phyloP scores from a whole-genome alignment of 2,113 vertebrate genomes.

The Pangasianodon hypophthalmus region DNA sequence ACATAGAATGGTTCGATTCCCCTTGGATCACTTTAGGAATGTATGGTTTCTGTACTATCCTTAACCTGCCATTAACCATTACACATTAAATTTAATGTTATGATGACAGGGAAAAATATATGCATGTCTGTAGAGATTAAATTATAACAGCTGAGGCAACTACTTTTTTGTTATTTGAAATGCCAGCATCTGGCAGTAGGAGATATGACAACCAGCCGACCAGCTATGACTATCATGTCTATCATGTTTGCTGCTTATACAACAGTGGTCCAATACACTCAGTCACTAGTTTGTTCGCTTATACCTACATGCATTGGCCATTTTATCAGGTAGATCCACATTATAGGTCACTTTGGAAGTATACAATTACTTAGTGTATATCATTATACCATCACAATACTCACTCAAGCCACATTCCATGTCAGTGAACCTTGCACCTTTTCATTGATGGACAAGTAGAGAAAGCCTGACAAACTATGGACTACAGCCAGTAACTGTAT shows the following conservation, averaged over 20 bases:
- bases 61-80: slow-evolving; percentile 4
- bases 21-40: slow-evolving; percentile 37
- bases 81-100: slow-evolving; percentile 25
- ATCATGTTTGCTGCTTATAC: background rate
- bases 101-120: slow-evolving; percentile 15
- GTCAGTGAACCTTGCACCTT: background rate
- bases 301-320: background rate
- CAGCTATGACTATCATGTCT: background rate
- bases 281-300: background rate
- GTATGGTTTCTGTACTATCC: background rate
- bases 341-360: background rate
- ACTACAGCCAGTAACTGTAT: background rate
- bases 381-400: background rate
- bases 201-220: background rate
- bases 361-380: background rate
- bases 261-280: background rate
- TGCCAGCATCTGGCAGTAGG: background rate
- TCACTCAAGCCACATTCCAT: background rate
- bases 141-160: background rate
- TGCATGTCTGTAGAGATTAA: background rate
- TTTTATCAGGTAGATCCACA: background rate
- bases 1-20: slow-evolving; percentile 53
- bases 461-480: background rate
- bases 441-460: background rate
- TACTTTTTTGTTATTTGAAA: background rate